Percentiles rank a stretch among this genome's conserved stretches.
Evolutionary conservation across 1,140 invertebrate species (phyloP).

Genomic region (Caenorhabditis latens): DNA sequence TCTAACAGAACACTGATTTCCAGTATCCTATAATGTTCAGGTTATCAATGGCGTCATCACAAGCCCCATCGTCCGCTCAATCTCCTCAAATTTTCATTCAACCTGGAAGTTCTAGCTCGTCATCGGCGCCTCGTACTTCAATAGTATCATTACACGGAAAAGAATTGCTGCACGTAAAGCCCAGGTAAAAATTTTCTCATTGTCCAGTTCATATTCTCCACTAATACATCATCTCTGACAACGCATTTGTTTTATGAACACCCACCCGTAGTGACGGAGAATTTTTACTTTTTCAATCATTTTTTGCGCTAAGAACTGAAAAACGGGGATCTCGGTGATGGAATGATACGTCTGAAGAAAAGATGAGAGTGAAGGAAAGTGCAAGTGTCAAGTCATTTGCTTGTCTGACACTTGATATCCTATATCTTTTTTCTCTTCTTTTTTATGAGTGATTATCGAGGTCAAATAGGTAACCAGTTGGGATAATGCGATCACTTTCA

Average conservation of each 20-base stretch:
- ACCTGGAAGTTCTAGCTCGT: slow-evolving; percentile 12
- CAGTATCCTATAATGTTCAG: neutral
- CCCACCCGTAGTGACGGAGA: slow-evolving; percentile 22
- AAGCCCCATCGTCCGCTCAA: slow-evolving; percentile 24
- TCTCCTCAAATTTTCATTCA: slow-evolving; percentile 52
- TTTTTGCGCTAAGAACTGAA: slow-evolving; percentile 40
- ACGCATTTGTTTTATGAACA: slow-evolving; percentile 54
- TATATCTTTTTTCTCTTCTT: neutral
- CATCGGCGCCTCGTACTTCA: slow-evolving; percentile 25
- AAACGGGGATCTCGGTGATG: slow-evolving; percentile 34
- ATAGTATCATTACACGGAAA: slow-evolving; percentile 47
- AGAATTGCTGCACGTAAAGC: slow-evolving; percentile 45
- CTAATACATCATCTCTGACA: slow-evolving; percentile 39
- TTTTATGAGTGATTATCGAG: slow-evolving; percentile 13
- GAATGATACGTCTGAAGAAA: slow-evolving; percentile 1
- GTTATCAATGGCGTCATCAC: slow-evolving; percentile 53
- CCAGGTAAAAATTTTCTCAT: neutral
- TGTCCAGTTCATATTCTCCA: neutral
- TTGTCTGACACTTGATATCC: slow-evolving; percentile 7
- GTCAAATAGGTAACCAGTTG: slow-evolving; percentile 26
- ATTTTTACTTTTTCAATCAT: slow-evolving; percentile 34
- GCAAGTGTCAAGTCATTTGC: slow-evolving; percentile 34
- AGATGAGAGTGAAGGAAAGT: neutral
- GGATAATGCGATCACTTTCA: slow-evolving; percentile 18
- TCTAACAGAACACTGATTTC: neutral